phyloP scores from a whole-genome alignment of 1,140 invertebrate species.

The Anagrus nilaparvatae region DNA sequence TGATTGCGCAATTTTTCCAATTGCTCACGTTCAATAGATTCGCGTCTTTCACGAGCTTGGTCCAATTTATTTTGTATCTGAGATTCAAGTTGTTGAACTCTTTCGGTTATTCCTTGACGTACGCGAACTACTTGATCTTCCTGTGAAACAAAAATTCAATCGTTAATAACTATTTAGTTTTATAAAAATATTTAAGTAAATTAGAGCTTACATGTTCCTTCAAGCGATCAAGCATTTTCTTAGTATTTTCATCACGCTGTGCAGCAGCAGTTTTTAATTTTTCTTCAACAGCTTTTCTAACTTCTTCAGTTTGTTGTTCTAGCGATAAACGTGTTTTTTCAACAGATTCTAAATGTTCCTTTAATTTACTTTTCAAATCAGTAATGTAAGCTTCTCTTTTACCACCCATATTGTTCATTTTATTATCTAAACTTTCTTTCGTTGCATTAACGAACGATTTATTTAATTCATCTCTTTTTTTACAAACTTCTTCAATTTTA shows the following conservation, averaged over 20 bases:
- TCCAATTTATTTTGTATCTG: constrained; percentile 65
- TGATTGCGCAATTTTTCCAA: constrained; percentile 64
- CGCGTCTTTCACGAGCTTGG: constrained; percentile 57
- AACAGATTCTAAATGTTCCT: constrained; percentile 71
- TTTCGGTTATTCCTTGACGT: constrained; percentile 50
- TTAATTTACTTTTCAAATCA: constrained; percentile 75
- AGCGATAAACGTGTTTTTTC: constrained; percentile 71
- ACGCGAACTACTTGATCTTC: constrained; percentile 63
- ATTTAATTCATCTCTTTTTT: constrained; percentile 79
- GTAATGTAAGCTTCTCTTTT: constrained; percentile 82
- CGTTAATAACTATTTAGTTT: too few relatives aligned
- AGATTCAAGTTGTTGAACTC: constrained; percentile 53
- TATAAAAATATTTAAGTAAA: neutral
- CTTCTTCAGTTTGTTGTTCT: constrained; percentile 73
- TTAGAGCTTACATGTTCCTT: constrained; percentile 71
- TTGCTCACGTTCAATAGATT: constrained; percentile 59
- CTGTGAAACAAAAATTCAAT: constrained; percentile 38
- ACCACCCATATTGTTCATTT: constrained; percentile 78
- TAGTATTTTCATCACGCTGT: constrained; percentile 77
- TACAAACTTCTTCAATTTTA: constrained; percentile 81
- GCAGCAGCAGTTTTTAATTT: constrained; percentile 73
- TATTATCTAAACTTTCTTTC: constrained; percentile 75
- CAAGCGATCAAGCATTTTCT: constrained; percentile 77
- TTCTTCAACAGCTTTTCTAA: constrained; percentile 71
- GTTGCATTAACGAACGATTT: constrained; percentile 72